These are phyloP conservation scores for Cochlearius cochlearius DNA, from an alignment of 2,113 vertebrate genomes.

Conservation along the genomic window DNA sequence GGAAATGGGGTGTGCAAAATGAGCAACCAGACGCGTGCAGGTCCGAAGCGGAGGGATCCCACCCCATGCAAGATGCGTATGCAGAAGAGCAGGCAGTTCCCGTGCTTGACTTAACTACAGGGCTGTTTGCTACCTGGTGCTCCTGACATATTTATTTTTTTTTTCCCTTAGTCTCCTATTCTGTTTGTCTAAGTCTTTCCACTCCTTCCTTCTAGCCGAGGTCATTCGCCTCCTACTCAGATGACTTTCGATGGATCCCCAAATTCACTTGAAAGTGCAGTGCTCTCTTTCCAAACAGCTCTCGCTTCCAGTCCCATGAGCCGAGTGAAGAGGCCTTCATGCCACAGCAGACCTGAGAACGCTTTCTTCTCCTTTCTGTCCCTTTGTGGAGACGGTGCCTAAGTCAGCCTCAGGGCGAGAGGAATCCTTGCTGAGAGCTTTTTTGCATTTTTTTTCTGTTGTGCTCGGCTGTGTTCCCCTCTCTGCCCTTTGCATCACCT, in stretches of 20 bases:
- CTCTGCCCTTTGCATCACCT: background rate
- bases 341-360: background rate
- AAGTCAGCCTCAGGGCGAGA: background rate
- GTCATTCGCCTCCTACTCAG: background rate
- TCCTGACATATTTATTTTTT: background rate
- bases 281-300: background rate
- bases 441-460: background rate
- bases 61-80: background rate
- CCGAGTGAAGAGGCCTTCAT: background rate
- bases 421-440: background rate
- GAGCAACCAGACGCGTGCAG: too few species aligned
- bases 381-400: background rate
- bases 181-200: conserved; percentile 8
- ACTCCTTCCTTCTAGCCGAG: background rate
- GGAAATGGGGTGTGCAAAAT: background rate
- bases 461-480: background rate
- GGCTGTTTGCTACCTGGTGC: background rate
- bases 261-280: background rate
- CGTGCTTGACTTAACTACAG: background rate
- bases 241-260: background rate
- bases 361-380: background rate
- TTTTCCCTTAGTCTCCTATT: background rate
- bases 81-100: background rate
- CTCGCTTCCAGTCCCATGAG: background rate
- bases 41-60: background rate